Conservation (phyloP, 2,888 invertebrate species). For the Himalopsyche anomala region DNA sequence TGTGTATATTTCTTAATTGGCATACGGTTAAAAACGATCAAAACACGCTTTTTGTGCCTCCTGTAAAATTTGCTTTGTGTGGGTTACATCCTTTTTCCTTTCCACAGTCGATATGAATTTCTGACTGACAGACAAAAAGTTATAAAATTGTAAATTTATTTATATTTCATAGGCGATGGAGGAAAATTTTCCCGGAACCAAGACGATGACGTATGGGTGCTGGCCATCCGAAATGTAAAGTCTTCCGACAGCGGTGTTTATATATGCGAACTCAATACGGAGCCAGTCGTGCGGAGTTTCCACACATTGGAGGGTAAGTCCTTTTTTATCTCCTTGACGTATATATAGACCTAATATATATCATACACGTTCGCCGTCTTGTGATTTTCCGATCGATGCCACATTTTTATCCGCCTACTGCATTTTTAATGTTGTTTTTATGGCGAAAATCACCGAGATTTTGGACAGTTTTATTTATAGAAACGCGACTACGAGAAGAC, state of each 20-base stretch:
- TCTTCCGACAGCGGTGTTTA: conserved; percentile 87
- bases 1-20: too few species aligned
- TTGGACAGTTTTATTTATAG: conserved; percentile 67
- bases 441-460: conserved; percentile 74
- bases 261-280: conserved; percentile 89
- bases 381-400: conserved; percentile 10
- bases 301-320: conserved; percentile 85
- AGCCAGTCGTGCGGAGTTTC: conserved; percentile 86
- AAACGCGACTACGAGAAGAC: neutral
- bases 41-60: too few species aligned
- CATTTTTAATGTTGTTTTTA: conserved; percentile 11
- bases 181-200: neutral
- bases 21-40: too few species aligned
- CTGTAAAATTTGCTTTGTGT: too few species aligned
- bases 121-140: too few species aligned
- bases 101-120: too few species aligned
- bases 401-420: conserved; percentile 22
- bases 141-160: neutral
- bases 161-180: neutral
- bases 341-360: conserved; percentile 4
- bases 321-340: neutral
- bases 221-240: conserved; percentile 84
- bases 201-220: conserved; percentile 85
- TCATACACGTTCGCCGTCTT: neutral
- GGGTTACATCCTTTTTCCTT: too few species aligned